phyloP scores from a whole-genome alignment of 1,140 invertebrate genomes.

The Apocrypta bakeri region DNA sequence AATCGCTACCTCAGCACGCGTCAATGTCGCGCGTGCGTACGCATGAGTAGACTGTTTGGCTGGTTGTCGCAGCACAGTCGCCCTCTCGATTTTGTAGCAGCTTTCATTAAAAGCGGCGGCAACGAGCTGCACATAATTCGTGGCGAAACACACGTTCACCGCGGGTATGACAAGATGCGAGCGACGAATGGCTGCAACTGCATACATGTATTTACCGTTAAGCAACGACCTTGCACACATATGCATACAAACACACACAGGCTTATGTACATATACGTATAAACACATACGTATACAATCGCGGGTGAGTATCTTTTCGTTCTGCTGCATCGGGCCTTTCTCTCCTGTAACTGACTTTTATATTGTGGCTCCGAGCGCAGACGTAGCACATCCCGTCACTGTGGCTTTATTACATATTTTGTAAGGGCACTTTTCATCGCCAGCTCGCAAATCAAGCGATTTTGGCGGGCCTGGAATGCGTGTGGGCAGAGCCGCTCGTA shows the following conservation, averaged over 20 bases:
- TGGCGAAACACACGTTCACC: conserved; percentile 22
- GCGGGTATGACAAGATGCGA: conserved; percentile 39
- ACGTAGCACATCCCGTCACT: too few relatives aligned
- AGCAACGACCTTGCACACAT: conserved; percentile 26
- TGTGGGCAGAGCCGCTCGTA: conserved; percentile 9
- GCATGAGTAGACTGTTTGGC: background rate
- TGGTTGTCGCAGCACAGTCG: conserved; percentile 27
- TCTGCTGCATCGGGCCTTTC: conserved; percentile 37
- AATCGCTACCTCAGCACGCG: too few relatives aligned
- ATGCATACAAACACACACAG: background rate
- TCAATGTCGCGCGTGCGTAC: background rate
- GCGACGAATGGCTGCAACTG: background rate
- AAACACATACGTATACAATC: background rate
- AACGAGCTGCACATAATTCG: conserved; percentile 39
- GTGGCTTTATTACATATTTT: background rate
- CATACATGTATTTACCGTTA: conserved; percentile 41
- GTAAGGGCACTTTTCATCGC: background rate
- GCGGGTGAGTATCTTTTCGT: background rate
- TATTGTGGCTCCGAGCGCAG: background rate
- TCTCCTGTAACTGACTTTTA: background rate
- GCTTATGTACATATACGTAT: background rate
- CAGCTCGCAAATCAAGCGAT: conserved; percentile 19
- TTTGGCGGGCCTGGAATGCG: background rate
- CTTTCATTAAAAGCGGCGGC: conserved; percentile 57
- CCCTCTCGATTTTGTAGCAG: background rate